phyloP scores from a whole-genome alignment of 2,888 invertebrate species.

The Hemistola chrysoprasaria region DNA sequence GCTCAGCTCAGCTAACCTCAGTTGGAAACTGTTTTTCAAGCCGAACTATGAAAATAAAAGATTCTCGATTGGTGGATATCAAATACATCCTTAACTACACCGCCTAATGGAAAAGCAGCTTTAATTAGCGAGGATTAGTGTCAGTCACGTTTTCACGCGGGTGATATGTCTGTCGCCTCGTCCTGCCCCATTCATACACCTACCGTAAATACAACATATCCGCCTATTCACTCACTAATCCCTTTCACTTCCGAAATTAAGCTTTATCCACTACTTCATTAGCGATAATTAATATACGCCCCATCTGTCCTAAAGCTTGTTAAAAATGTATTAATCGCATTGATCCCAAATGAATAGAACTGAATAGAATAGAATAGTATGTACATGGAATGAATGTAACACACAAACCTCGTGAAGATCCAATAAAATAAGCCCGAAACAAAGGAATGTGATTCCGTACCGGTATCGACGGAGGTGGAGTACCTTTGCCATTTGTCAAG shows the following conservation, averaged over 20 bases:
- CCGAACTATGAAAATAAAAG: no score
- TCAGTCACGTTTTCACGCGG: constrained; percentile 42
- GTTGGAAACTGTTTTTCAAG: no score
- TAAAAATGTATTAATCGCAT: constrained; percentile 24
- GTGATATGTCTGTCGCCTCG: constrained; percentile 40
- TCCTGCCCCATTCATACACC: constrained; percentile 8
- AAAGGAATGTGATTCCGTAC: constrained; percentile 33
- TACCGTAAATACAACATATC: constrained; percentile 20
- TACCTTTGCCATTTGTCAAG: constrained; percentile 63
- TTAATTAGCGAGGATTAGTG: constrained; percentile 48
- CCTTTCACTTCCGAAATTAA: constrained; percentile 23
- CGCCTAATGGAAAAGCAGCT: no score
- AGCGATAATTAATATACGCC: constrained; percentile 1
- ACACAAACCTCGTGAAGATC: constrained; percentile 27
- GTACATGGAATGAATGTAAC: constrained; percentile 27
- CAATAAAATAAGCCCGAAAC: constrained; percentile 32
- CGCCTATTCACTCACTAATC: constrained; percentile 21
- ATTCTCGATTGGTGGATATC: no score
- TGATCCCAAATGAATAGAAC: constrained; percentile 18
- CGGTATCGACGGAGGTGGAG: constrained; percentile 31
- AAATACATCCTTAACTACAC: no score
- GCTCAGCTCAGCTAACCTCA: no score
- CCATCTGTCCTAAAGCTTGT: constrained; percentile 4
- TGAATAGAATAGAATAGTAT: constrained; percentile 16
- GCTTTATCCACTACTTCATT: constrained; percentile 24